phyloP scores from a whole-genome alignment of 2,113 vertebrate genomes.

The Phaetusa simplex region DNA sequence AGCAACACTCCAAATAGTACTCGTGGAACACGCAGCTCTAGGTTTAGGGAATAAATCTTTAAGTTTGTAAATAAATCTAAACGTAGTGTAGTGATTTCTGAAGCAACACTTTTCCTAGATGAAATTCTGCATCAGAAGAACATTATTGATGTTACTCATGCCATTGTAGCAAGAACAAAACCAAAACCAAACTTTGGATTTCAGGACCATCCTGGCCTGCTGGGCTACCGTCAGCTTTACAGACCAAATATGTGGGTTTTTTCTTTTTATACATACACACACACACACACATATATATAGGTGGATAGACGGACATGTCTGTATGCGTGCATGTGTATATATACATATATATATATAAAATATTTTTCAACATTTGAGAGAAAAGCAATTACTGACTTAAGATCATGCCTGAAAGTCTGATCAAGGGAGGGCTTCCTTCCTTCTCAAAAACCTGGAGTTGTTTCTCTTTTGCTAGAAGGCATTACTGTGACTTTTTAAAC shows the following conservation, averaged over 20 bases:
- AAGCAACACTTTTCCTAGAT: neutral
- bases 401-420: neutral
- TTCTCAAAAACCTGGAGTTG: neutral
- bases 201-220: neutral
- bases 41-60: neutral
- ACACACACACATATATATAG: neutral
- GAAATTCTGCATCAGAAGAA: neutral
- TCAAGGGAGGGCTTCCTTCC: neutral
- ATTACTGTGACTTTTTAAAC: neutral
- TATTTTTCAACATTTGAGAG: neutral
- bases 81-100: neutral
- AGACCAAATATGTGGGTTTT: fast-evolving
- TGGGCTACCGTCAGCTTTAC: neutral
- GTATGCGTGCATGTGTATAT: too few relatives aligned
- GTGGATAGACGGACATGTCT: neutral
- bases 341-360: neutral
- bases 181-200: neutral
- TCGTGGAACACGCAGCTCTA: neutral
- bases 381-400: neutral
- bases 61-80: neutral
- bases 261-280: neutral
- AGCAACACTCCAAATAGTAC: neutral
- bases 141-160: neutral
- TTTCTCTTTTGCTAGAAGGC: neutral
- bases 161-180: neutral